Base-by-base conservation (phyloP, 2,888 invertebrate species). In the Drosophila macrospina region DNA sequence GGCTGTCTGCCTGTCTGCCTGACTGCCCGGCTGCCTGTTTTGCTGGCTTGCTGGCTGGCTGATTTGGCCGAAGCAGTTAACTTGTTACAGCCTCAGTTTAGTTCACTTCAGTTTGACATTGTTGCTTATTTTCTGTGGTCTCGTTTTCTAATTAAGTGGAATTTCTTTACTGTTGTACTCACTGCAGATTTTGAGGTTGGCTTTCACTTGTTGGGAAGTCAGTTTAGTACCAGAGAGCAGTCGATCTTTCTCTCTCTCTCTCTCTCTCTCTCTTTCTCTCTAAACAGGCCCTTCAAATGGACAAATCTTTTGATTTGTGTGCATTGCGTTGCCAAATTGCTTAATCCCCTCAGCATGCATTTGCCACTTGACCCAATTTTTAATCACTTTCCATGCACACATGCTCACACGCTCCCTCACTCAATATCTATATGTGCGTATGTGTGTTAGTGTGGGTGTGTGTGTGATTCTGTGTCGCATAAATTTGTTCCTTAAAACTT, bases 331-430 rank as follows among this genome's bases (percentile, higher is more conserved):
- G 83, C 74, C 83, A 81, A 83, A 89, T 83, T 88, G 88, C 83
- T 87, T 83, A 89, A 83, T 88, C 82, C 88, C 20, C 77, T 24
- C 72, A 24, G 55, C 83, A 88, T 83, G 83, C 86, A 87, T 75
- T 82, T 84, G 88, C 86, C 86, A 85, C 83, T 89, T 89, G 89
- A 89, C 85, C 88, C 85, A 89, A 89, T 85, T 85, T 89, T 86
- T 89, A 85, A 85, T 89, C 85, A 85, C 88, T 88, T 77, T 80
- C 69, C 78, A 71, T 60, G 75, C 81, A 73, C 78, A 88, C 81
- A 87, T 78, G 78, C 70, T 78, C 56, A 56, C 41, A 41, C 34
- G 5, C 26, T 28, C 13, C 26, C 16, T 2, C 20, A 20, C 20
- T 20, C 20, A 2, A 20, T 20, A n/a, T 4, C 26, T 13, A 7